phyloP scores from a whole-genome alignment of 2,888 invertebrate species.

The Odontocerum albicorne region DNA sequence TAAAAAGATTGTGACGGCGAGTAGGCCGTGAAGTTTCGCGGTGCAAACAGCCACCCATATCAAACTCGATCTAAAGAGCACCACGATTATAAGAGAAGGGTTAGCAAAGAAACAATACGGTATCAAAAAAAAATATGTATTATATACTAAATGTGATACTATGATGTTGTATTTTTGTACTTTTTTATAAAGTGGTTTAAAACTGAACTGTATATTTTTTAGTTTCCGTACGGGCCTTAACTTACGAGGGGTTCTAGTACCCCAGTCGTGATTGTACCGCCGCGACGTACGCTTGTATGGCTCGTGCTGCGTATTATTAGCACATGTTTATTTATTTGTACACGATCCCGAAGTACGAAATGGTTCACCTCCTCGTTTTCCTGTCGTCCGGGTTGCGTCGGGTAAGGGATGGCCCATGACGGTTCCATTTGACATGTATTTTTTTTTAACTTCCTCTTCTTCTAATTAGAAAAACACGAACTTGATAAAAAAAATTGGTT shows the following conservation, averaged over 20 bases:
- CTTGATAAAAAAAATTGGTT: no score
- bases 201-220: background rate
- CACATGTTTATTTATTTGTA: no score
- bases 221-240: conserved; percentile 15
- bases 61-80: conserved; percentile 10
- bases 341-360: background rate
- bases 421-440: background rate
- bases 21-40: conserved; percentile 10
- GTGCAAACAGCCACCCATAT: conserved; percentile 22
- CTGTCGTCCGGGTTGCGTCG: conserved; percentile 8
- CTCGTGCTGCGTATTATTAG: conserved; percentile 1
- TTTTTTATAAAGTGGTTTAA: conserved; percentile 1
- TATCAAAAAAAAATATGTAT: no score
- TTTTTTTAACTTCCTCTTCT: no score
- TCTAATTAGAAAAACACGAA: no score
- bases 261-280: conserved; percentile 24
- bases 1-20: background rate
- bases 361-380: background rate
- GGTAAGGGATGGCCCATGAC: conserved; percentile 4
- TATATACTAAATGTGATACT: no score
- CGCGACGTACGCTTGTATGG: conserved; percentile 4
- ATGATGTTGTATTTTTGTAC: background rate
- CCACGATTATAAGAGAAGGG: no score
- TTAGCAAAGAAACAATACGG: no score
- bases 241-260: conserved; percentile 19